Conservation (phyloP, 2,888 invertebrate genomes). For the Willowsia nigromaculata region DNA sequence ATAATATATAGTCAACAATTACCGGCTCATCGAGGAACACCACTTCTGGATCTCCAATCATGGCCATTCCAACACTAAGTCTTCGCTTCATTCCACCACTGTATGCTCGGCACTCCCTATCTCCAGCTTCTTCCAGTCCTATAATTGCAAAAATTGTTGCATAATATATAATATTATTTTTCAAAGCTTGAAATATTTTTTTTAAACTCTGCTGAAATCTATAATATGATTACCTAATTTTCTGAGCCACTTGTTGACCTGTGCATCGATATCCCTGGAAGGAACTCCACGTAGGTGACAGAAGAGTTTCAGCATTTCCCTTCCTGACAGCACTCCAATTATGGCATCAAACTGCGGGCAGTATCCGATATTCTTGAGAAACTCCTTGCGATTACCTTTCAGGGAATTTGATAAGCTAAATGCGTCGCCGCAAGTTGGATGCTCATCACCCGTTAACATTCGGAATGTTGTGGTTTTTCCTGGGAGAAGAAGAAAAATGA, state of each 20-base stretch:
- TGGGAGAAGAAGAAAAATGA: no score
- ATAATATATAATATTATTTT: neutral
- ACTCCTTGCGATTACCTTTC: neutral
- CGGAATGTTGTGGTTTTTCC: slow-evolving; percentile 83
- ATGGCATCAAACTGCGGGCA: slow-evolving; percentile 94
- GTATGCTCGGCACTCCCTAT: slow-evolving; percentile 81
- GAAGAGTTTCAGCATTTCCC: slow-evolving; percentile 88
- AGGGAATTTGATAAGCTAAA: slow-evolving; percentile 55
- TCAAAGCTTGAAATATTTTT: no score
- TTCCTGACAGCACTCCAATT: slow-evolving; percentile 88
- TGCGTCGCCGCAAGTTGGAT: slow-evolving; percentile 81
- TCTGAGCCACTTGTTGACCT: slow-evolving; percentile 79
- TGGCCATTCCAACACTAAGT: slow-evolving; percentile 91
- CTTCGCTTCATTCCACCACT: slow-evolving; percentile 97
- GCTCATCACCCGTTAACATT: slow-evolving; percentile 82
- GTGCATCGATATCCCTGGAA: slow-evolving; percentile 79
- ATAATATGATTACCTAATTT: slow-evolving; percentile 77
- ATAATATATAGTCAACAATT: slow-evolving; percentile 80
- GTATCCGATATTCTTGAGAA: slow-evolving; percentile 85
- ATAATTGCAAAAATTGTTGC: neutral
- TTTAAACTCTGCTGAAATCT: no score
- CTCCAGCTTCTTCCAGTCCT: slow-evolving; percentile 63
- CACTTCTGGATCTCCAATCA: slow-evolving; percentile 87
- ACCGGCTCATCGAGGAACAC: slow-evolving; percentile 88
- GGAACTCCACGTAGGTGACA: slow-evolving; percentile 88